phyloP scores from a whole-genome alignment of 2,888 invertebrate genomes.

The Spialia ferax region DNA sequence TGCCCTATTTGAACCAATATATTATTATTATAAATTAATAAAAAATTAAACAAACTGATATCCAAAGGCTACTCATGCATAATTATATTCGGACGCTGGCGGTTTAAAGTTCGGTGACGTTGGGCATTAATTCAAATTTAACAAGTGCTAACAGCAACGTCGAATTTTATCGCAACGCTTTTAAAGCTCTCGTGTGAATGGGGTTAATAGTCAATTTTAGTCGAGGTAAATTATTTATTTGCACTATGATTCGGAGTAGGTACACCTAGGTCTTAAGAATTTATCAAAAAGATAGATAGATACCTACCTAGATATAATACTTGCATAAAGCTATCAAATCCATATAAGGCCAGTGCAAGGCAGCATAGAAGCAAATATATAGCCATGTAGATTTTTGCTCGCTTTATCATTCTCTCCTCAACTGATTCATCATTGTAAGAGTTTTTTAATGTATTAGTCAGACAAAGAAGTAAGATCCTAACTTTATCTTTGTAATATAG shows the following conservation, averaged over 20 bases:
- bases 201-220: too few species aligned
- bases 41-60: too few species aligned
- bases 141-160: too few species aligned
- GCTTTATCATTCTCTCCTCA: slow-evolving; percentile 60
- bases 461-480: slow-evolving; percentile 49
- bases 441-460: slow-evolving; percentile 54
- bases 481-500: slow-evolving; percentile 48
- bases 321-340: slow-evolving; percentile 49
- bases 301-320: slow-evolving; percentile 46
- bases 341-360: slow-evolving; percentile 48
- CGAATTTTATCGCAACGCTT: too few species aligned
- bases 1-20: not conserved
- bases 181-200: too few species aligned
- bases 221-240: not conserved
- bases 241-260: not conserved
- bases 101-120: too few species aligned
- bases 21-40: too few species aligned
- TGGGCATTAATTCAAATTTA: too few species aligned
- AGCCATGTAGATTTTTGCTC: slow-evolving; percentile 48
- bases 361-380: slow-evolving; percentile 46
- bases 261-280: not conserved
- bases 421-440: slow-evolving; percentile 57
- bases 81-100: too few species aligned
- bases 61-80: too few species aligned
- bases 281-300: slow-evolving; percentile 31